Evolutionary conservation across 2,888 invertebrate genomes (phyloP).

Genomic region (Latheticus oryzae): DNA sequence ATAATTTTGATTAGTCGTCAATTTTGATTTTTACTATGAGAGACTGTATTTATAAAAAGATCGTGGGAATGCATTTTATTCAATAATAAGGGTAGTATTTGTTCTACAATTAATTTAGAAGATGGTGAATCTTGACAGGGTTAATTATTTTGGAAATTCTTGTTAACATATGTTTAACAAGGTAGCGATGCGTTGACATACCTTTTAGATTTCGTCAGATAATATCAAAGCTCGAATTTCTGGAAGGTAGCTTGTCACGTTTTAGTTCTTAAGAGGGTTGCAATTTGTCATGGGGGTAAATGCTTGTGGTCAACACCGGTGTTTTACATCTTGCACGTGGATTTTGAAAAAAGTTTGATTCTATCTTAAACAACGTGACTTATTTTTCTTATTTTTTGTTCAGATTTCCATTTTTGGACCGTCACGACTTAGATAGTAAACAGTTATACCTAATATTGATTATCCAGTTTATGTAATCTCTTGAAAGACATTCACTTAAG

Average conservation of each 20-base stretch:
- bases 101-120: constrained; percentile 20
- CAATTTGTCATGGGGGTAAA: constrained; percentile 49
- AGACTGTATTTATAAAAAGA: constrained; percentile 35
- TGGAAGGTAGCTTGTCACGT: constrained; percentile 33
- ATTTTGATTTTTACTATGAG: constrained; percentile 35
- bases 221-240: constrained; percentile 29
- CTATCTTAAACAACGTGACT: neutral
- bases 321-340: constrained; percentile 29
- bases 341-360: too few species aligned
- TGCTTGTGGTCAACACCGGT: constrained; percentile 29
- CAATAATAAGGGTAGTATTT: constrained; percentile 1
- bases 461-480: too few species aligned
- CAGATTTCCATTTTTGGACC: neutral
- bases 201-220: constrained; percentile 27
- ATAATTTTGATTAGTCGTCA: constrained; percentile 27
- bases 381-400: neutral
- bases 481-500: too few species aligned
- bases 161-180: constrained; percentile 34
- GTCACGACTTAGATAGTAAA: too few species aligned
- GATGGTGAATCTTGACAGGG: constrained; percentile 15
- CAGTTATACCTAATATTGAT: too few species aligned
- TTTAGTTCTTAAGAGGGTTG: constrained; percentile 50
- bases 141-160: constrained; percentile 22
- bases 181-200: constrained; percentile 28
- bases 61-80: constrained; percentile 22